Evolutionary conservation across 2,888 invertebrate genomes (phyloP), one percentile per base, ranked within the genome.

Genomic region (Leptopilina syphax): DNA sequence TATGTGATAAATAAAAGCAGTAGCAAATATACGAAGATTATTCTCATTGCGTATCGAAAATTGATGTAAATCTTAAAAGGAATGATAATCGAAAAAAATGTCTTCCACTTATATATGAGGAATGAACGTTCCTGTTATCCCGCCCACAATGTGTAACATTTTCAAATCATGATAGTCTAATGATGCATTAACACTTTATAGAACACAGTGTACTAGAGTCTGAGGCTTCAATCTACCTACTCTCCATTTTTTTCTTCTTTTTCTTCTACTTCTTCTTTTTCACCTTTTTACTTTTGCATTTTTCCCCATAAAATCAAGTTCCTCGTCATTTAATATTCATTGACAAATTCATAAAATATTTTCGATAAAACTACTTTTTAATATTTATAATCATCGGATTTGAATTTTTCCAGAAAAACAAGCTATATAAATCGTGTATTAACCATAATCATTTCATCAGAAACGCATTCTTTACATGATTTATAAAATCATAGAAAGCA

Each of bases 131-230:
- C 70, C 27, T 12, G 8, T 3, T 47, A 68, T n/a, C 1, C 24
- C 70, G 70, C 54, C 70, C 54, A 73, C 57, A 54, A 50, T 73
- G 9, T 34, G 13, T 34, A 73, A 13, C 57, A n/a, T 54, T 73
- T 73, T 54, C 27, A 24, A 27, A 24, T 54, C 54, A 54, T 57
- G 27, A 54, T 73, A 73, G 54, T 73, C 57, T 73, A 73, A 73
- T 73, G 70, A 73, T 73, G 34, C 27, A 73, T 54, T 54, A 73
- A 34, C 70, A 47, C 47, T 47, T 47, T 4, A 47, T 47, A 47
- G 34, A 3, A 34, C 34, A 34, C 34, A 34, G 34, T 47, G 47
- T 47, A 47, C 1, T 5, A 34, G 34, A 34, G 34, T 34, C 34
- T 34, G 8, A 44, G 44, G 44, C 44, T 44, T 44, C 44, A 44